These are phyloP conservation scores for Drosophila formosana DNA, from an alignment of 2,888 invertebrate genomes.

Conservation along the genomic window DNA sequence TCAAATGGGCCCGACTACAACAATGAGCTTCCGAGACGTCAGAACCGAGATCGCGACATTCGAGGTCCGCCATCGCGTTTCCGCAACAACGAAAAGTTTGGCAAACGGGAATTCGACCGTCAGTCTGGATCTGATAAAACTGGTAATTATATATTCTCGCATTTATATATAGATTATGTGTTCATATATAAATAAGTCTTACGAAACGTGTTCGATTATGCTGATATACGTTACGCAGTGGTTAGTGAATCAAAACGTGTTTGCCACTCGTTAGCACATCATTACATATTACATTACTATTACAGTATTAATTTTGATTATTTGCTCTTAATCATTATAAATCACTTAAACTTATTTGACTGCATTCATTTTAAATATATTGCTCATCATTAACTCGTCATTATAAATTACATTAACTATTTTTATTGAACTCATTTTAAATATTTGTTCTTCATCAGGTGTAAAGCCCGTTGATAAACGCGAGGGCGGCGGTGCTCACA, in stretches of 20 bases:
- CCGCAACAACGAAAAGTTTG: constrained; percentile 86
- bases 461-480: constrained; percentile 97
- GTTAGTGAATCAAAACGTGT: not conserved
- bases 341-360: not conserved
- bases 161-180: not conserved
- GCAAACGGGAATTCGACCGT: constrained; percentile 97
- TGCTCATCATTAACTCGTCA: not conserved
- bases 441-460: constrained; percentile 49
- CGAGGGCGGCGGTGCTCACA: constrained; percentile 97
- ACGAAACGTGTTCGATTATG: not conserved
- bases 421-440: not conserved
- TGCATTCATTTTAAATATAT: not conserved
- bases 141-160: constrained; percentile 85
- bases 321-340: too few relatives aligned
- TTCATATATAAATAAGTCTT: not conserved
- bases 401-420: not conserved
- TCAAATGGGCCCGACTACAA: constrained; percentile 84
- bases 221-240: not conserved
- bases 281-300: not conserved
- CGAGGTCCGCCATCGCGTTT: constrained; percentile 79
- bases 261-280: not conserved
- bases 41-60: constrained; percentile 85
- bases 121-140: constrained; percentile 98
- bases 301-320: not conserved
- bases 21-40: constrained; percentile 82